Evolutionary conservation across 2,797 vertebrate genomes (phyloP).

Genomic region (Notoglanidium macrostoma): DNA sequence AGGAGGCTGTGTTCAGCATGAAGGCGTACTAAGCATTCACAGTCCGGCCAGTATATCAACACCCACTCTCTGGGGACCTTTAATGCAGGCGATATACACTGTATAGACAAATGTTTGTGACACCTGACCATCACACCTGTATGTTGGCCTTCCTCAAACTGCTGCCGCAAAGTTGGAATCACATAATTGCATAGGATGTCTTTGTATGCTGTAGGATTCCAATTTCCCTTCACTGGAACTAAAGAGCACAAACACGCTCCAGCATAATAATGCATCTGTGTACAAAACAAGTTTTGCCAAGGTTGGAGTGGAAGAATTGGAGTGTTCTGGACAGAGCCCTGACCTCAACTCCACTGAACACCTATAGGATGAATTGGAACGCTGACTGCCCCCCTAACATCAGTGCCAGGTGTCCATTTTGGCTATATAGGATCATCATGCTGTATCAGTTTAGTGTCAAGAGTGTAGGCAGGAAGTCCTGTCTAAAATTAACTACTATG

Average conservation of each 20-base stretch:
- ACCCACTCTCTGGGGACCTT: conserved; percentile 7
- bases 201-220: not conserved
- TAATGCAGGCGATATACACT: not conserved
- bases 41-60: conserved; percentile 18
- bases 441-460: not conserved
- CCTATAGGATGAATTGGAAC: not conserved
- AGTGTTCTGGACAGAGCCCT: not conserved
- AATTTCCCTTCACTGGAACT: not conserved
- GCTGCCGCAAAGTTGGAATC: not conserved
- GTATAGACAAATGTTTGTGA: not conserved
- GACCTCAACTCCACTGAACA: not conserved
- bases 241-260: not conserved
- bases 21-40: not conserved
- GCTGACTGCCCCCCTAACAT: not conserved
- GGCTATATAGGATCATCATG: not conserved
- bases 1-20: conserved; percentile 5
- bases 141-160: not conserved
- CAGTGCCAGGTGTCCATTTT: no score
- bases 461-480: not conserved
- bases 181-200: not conserved
- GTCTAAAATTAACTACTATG: not conserved
- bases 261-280: not conserved
- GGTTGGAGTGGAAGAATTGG: not conserved
- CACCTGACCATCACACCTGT: not conserved
- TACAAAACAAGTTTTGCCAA: not conserved